Percentiles rank a stretch among this genome's conserved stretches.
Conservation (phyloP, 1,140 invertebrate genomes). For the Lanistes nyassanus region DNA sequence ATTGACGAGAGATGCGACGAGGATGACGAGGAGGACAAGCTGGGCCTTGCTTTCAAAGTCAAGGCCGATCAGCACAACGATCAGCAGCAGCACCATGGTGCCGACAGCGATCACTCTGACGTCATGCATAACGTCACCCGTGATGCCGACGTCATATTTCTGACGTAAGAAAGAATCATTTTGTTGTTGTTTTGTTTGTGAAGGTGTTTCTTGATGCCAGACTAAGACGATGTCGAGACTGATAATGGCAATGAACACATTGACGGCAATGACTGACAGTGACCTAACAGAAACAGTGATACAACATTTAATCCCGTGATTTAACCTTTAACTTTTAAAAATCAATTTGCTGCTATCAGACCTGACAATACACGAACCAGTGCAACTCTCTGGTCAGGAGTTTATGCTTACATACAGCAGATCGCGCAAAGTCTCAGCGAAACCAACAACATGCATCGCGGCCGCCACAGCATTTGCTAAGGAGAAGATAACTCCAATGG, state of each 20-base stretch:
- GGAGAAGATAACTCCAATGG: constrained; percentile 95
- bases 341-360: no score
- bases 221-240: no score
- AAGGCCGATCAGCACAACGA: constrained; percentile 68
- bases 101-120: constrained; percentile 71
- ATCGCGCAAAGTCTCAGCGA: constrained; percentile 86
- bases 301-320: no score
- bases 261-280: no score
- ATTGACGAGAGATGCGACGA: constrained; percentile 87
- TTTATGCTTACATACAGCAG: constrained; percentile 50
- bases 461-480: constrained; percentile 96
- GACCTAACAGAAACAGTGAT: no score
- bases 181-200: no score
- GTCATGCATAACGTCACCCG: constrained; percentile 68
- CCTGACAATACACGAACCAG: no score
- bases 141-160: constrained; percentile 52
- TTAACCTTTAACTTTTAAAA: no score
- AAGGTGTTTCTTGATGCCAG: no score
- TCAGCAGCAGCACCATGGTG: constrained; percentile 61
- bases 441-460: constrained; percentile 98
- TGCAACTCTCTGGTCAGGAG: neutral
- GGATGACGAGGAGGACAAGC: constrained; percentile 86
- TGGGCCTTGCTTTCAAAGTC: constrained; percentile 79
- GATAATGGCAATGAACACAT: no score
- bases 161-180: no score